phyloP scores from a whole-genome alignment of 1,140 invertebrate genomes.

The Cydia splendana region DNA sequence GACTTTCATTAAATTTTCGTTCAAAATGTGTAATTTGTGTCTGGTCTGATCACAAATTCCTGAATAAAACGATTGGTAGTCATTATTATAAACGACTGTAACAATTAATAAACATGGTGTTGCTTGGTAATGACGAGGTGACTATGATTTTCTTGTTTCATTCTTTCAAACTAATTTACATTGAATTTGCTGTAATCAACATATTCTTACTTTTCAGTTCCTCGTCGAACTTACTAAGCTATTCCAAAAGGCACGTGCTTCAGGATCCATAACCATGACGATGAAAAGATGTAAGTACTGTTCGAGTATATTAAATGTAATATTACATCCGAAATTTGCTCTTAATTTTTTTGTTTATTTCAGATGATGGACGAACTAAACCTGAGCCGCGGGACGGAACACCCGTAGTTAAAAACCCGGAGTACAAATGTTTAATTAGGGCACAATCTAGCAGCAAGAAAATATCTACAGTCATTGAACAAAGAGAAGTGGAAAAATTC shows the following conservation, averaged over 20 bases:
- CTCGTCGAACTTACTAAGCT: constrained; percentile 83
- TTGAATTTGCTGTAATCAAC: neutral
- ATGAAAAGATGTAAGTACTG: constrained; percentile 86
- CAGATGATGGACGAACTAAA: constrained; percentile 89
- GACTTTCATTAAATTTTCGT: constrained; percentile 19
- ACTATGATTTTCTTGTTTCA: constrained; percentile 38
- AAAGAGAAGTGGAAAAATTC: constrained; percentile 92
- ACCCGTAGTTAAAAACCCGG: constrained; percentile 82
- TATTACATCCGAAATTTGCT: neutral
- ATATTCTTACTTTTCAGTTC: constrained; percentile 81
- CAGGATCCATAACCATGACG: constrained; percentile 84
- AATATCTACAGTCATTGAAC: constrained; percentile 89
- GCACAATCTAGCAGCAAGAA: constrained; percentile 88
- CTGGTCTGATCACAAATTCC: constrained; percentile 4
- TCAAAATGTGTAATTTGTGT: constrained; percentile 30
- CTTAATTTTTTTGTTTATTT: constrained; percentile 35
- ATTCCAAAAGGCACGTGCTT: constrained; percentile 83
- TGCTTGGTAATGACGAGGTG: constrained; percentile 85
- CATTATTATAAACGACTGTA: constrained; percentile 10
- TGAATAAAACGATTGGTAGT: constrained; percentile 2
- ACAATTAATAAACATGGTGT: constrained; percentile 80
- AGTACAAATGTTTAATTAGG: constrained; percentile 89
- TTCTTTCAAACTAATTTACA: neutral
- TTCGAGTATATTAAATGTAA: constrained; percentile 17
- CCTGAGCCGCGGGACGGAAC: constrained; percentile 83